A percentile compares a stretch with the other conserved stretches of the same genome.
phyloP scores from a whole-genome alignment of 2,888 invertebrate species.

The Prosopocoilus inquinatus region DNA sequence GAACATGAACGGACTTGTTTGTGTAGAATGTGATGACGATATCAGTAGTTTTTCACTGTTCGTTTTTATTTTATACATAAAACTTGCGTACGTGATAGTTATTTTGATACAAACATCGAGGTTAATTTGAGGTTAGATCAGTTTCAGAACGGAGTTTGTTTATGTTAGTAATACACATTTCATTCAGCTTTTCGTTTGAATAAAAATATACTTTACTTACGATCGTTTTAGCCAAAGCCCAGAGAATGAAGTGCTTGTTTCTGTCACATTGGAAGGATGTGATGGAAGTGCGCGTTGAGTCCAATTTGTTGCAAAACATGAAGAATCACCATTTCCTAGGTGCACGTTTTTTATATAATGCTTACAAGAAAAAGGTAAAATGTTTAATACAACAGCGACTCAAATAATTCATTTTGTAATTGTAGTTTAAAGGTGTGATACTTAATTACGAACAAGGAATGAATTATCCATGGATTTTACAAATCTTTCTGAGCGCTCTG shows the following conservation, averaged over 20 bases:
- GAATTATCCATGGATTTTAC: slow-evolving; percentile 2
- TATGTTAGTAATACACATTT: too few species aligned
- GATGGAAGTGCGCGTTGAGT: slow-evolving; percentile 9
- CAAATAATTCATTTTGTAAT: neutral
- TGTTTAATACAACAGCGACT: neutral
- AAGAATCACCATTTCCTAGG: slow-evolving; percentile 8
- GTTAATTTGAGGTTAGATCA: neutral
- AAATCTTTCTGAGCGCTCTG: slow-evolving; percentile 10
- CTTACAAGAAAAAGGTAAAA: slow-evolving; percentile 10
- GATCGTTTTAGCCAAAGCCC: neutral
- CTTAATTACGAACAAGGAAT: slow-evolving; percentile 14
- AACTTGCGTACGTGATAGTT: slow-evolving; percentile 9
- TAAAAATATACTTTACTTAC: too few species aligned
- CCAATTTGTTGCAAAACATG: slow-evolving; percentile 2
- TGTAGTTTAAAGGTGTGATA: slow-evolving; percentile 10
- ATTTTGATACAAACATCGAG: slow-evolving; percentile 12
- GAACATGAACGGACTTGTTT: slow-evolving; percentile 12
- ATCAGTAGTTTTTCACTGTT: slow-evolving; percentile 13
- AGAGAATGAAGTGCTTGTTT: slow-evolving; percentile 11
- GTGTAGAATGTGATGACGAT: slow-evolving; percentile 10
- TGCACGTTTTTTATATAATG: slow-evolving; percentile 10
- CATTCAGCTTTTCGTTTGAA: too few species aligned
- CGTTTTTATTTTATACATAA: slow-evolving; percentile 13
- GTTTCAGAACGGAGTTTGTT: too few species aligned
- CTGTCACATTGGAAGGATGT: slow-evolving; percentile 13